A percentile compares a stretch with the other conserved stretches of the same genome.
Evolutionary conservation across 1,140 invertebrate genomes (phyloP).

Genomic region (Dinoponera quadriceps): DNA sequence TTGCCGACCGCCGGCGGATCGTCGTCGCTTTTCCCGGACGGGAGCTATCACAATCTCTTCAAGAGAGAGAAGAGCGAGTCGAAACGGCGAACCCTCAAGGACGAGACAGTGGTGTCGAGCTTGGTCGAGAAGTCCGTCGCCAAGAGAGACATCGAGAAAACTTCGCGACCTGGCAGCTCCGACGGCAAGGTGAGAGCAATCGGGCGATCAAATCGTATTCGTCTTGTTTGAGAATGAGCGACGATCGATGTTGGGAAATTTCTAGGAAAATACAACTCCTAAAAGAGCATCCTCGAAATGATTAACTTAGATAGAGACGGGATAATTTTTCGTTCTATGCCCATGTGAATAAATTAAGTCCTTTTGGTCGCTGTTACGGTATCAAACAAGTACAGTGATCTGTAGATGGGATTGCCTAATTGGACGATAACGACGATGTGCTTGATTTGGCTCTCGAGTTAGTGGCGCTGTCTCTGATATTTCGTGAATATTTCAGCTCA

Average conservation of each 20-base stretch:
- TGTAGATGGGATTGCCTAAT: too few species aligned
- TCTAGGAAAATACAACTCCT: not conserved
- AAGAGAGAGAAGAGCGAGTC: constrained; percentile 72
- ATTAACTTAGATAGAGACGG: too few species aligned
- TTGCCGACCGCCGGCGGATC: not conserved
- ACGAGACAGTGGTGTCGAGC: constrained; percentile 10
- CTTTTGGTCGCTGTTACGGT: too few species aligned
- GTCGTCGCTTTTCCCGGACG: constrained; percentile 44
- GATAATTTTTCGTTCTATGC: too few species aligned
- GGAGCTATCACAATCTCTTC: constrained; percentile 75
- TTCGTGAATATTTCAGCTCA: too few species aligned
- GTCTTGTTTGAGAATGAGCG: not conserved
- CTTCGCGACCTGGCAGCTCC: not conserved
- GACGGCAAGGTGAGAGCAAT: constrained; percentile 56
- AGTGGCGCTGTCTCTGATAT: too few species aligned
- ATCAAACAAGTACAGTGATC: too few species aligned
- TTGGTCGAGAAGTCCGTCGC: constrained; percentile 40
- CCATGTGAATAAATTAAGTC: too few species aligned
- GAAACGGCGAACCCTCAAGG: constrained; percentile 56
- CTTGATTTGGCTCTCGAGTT: too few species aligned
- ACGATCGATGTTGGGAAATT: too few species aligned
- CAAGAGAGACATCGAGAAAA: constrained; percentile 58
- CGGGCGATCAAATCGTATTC: not conserved
- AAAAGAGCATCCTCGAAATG: not conserved
- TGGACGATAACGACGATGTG: too few species aligned